phyloP scores from a whole-genome alignment of 2,888 invertebrate species.

The Xiphydria camelus region DNA sequence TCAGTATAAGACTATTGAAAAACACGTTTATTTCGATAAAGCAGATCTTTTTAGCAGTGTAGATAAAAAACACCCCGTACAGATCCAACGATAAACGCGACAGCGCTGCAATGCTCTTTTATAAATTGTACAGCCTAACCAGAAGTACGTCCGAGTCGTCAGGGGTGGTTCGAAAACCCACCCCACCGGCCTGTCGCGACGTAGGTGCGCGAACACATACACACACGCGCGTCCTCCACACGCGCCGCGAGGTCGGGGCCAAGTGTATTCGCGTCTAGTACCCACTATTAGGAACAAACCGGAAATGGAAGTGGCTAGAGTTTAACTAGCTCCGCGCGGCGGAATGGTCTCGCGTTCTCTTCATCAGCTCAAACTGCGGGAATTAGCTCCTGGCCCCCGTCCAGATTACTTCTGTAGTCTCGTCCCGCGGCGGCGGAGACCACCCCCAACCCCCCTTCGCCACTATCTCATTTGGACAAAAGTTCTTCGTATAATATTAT shows the following conservation, averaged over 20 bases:
- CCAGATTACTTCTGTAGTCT: slow-evolving; percentile 45
- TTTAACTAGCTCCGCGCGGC: slow-evolving; percentile 45
- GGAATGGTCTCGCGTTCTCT: slow-evolving; percentile 44
- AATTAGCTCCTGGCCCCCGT: slow-evolving; percentile 48
- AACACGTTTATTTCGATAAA: no score
- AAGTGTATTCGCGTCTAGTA: slow-evolving; percentile 20
- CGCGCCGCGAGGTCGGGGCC: slow-evolving; percentile 9
- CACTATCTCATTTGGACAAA: slow-evolving; percentile 28
- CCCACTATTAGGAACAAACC: slow-evolving; percentile 41
- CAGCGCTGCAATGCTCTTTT: no score
- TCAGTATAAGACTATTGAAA: no score
- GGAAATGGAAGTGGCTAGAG: slow-evolving; percentile 48
- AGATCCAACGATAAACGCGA: no score
- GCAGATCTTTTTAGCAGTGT: no score
- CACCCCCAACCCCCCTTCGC: slow-evolving; percentile 13
- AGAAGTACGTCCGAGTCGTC: no score
- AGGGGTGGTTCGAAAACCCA: no score
- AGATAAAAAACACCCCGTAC: no score
- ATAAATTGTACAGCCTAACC: no score
- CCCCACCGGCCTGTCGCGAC: no score
- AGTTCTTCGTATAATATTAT: slow-evolving; percentile 26
- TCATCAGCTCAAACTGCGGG: slow-evolving; percentile 49
- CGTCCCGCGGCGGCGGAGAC: slow-evolving; percentile 5
- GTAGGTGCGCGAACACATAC: no score
- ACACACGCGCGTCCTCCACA: background rate